These are phyloP conservation scores for Malurus leucopterus DNA, from an alignment of 2,797 vertebrate genomes.

Conservation along the genomic window DNA sequence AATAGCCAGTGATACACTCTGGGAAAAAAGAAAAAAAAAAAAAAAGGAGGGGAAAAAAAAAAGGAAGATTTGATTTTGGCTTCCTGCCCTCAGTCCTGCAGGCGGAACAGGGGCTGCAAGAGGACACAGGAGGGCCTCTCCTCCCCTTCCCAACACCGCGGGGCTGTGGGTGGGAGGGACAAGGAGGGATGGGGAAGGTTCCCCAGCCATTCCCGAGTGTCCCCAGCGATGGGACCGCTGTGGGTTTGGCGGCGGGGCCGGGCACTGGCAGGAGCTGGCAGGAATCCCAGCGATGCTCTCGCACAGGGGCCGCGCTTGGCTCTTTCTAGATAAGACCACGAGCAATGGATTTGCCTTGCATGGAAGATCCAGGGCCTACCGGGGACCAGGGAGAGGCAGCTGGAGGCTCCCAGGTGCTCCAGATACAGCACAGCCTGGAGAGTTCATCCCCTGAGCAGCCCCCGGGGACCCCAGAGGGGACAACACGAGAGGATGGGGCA, in stretches of 20 bases:
- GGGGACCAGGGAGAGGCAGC: not conserved
- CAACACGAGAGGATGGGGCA: fast-evolving
- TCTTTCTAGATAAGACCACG: not conserved
- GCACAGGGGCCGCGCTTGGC: fast-evolving
- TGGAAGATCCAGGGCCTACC: not conserved
- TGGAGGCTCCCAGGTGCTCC: not conserved
- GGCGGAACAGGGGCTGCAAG: not conserved
- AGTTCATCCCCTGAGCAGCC: not conserved
- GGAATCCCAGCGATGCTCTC: not conserved
- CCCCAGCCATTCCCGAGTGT: not conserved
- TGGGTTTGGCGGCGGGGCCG: not conserved
- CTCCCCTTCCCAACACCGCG: not conserved
- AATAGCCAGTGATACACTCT: conserved; percentile 82
- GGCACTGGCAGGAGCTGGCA: not conserved
- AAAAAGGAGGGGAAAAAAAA: not conserved
- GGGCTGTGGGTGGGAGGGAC: not conserved
- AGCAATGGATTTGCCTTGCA: not conserved
- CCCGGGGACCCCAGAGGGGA: fast-evolving
- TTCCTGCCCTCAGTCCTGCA: conserved; percentile 60
- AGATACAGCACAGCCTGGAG: not conserved
- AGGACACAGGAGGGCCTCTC: not conserved
- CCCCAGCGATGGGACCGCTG: fast-evolving
- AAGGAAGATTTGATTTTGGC: conserved; percentile 69
- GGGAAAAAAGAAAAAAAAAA: conserved; percentile 78
- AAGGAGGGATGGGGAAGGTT: not conserved